Conservation (phyloP, 1,140 invertebrate species). For the Brachionus asplanchnoidis region DNA sequence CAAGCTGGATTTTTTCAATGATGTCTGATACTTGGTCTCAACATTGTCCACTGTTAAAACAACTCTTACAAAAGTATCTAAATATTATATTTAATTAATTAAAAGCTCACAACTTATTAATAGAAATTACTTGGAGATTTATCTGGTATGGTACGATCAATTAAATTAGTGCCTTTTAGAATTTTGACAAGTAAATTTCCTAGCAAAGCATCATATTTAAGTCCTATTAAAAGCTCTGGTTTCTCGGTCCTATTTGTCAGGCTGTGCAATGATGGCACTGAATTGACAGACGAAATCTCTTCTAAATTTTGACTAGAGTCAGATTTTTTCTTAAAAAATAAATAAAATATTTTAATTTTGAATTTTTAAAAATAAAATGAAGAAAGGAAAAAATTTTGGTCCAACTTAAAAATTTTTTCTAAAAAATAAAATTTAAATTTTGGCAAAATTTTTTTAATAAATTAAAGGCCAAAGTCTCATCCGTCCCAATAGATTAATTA, state of each 20-base stretch:
- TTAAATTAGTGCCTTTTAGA: neutral
- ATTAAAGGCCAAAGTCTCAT: too few relatives aligned
- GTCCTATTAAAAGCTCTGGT: neutral
- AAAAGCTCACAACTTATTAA: neutral
- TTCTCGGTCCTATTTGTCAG: neutral
- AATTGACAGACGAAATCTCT: neutral
- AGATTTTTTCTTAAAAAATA: conserved; percentile 4
- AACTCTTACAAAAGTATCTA: conserved; percentile 18
- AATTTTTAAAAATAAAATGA: neutral
- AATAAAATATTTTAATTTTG: neutral
- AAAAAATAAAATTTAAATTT: neutral
- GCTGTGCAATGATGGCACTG: neutral
- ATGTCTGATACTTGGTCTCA: conserved; percentile 36
- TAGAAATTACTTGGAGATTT: conserved; percentile 30
- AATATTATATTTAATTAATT: neutral
- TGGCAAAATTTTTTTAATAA: too few relatives aligned
- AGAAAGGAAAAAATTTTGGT: neutral
- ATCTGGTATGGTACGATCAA: conserved; percentile 4
- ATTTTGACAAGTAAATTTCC: conserved; percentile 35
- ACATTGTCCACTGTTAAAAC: conserved; percentile 5
- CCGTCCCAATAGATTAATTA: neutral
- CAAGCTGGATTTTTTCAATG: neutral
- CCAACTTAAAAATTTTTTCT: too few relatives aligned
- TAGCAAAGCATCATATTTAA: conserved; percentile 29
- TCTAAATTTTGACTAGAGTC: conserved; percentile 38